Base-by-base conservation (phyloP, 2,113 vertebrate genomes). In the Gnathonemus echidnorhynchus region DNA sequence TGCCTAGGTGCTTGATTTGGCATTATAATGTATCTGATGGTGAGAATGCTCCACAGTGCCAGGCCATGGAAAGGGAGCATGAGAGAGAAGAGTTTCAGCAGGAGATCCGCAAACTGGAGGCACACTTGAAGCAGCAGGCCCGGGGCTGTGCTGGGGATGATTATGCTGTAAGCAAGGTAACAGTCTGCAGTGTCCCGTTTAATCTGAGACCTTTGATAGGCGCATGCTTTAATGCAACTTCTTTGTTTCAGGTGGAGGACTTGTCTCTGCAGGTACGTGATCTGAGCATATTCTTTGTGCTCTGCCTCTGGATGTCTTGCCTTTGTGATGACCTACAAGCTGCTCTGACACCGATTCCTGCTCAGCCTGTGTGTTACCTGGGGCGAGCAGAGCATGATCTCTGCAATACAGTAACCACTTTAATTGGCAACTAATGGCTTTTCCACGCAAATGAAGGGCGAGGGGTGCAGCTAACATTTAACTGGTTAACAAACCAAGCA, bases 71-170 rank as follows among this genome's bases (percentile, higher is more conserved):
- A 93, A 94, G 98, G 10, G 98, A 99, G 91, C 98, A 98, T 0
- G 98, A 99, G 70, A 95, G 98, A 0, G 98, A 99, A 90, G 98
- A 99, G 92, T 99, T 99, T 92, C 98, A 99, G 94, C 97, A 97
- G 92, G 98, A 99, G 93, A 99, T 99, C 91, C 92, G 93, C 89
- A 96, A 97, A 74, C 92, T 99, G 85, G 98, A 99, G 94, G 95
- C 93, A n/a, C 96, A 96, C 90, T 95, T 99, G 56, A 96, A 94
- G 90, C 94, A 95, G 86, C 91, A 94, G 1, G 1, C 91, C 91
- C 95, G 96, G 92, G 92, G 46, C 0, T 94, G 95, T 53, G n/a
- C 88, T 42, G 90, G 85, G 1, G 95, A 92, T 46, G 95, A 96
- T 39, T 86, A 91, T 66, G 93, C 90, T 15, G 95, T 94, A 9